These are phyloP conservation scores for Macrostomum lignano DNA, from an alignment of 1,140 invertebrate genomes.

Conservation along the genomic window DNA sequence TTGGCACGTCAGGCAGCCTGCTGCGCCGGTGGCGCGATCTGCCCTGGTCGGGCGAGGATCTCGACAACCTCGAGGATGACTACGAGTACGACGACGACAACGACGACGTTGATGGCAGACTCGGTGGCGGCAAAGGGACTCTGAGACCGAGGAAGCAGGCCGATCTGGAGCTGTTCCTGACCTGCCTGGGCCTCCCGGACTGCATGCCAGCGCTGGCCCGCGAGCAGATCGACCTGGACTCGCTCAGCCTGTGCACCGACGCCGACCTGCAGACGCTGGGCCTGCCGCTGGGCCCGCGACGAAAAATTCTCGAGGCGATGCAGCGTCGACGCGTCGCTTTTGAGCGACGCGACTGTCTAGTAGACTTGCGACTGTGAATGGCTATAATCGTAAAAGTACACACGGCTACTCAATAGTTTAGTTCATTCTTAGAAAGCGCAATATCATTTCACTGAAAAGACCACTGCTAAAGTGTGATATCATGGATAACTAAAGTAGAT, in stretches of 20 bases:
- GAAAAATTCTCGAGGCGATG: constrained; percentile 53
- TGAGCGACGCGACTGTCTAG: no score
- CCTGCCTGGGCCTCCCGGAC: no score
- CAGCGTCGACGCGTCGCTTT: no score
- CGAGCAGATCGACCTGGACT: constrained; percentile 67
- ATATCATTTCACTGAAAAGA: no score
- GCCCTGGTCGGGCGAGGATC: constrained; percentile 33
- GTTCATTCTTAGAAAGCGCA: no score
- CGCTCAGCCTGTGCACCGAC: constrained; percentile 57
- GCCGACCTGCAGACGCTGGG: constrained; percentile 50
- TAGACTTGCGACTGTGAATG: no score
- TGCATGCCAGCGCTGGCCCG: constrained; percentile 44
- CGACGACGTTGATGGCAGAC: neutral
- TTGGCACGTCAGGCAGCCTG: constrained; percentile 43
- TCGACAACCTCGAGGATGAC: constrained; percentile 16
- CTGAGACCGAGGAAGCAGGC: constrained; percentile 12
- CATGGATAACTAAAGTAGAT: no score
- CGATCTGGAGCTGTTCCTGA: no score
- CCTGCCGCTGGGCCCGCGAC: constrained; percentile 47
- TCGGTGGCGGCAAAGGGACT: constrained; percentile 30
- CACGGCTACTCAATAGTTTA: no score
- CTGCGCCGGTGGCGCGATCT: constrained; percentile 32
- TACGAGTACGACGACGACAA: neutral
- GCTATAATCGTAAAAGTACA: no score
- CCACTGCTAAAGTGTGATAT: no score